Base-by-base conservation (phyloP, 1,140 invertebrate species). In the Apocrypta bakeri region DNA sequence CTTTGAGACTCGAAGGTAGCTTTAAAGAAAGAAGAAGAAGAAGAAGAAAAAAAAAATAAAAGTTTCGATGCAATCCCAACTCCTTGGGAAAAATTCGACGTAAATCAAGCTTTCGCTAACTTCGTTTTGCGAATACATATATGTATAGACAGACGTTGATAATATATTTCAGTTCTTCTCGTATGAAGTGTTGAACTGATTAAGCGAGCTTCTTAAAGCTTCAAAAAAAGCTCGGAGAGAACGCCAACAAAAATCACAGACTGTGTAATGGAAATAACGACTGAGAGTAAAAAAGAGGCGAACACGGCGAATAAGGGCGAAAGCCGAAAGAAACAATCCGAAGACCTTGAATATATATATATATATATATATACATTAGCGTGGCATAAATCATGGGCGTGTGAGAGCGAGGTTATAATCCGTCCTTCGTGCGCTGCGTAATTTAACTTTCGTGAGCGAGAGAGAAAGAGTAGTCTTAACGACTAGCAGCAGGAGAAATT, bases 401-500 rank as follows among this genome's bases (percentile, higher is more conserved):
- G 1, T 4, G 25, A 0, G 21, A 17, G 11, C 56, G 72, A 66
- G 79, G 76, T 84, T 80, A 84, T 84, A 84, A 86, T 86, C 82
- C 83, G 83, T 82, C 79, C 86, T 87, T 87, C 84, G 85, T 87
- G 85, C 84, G 84, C 83, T 87, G 85, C 83, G 84, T 85, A 87
- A 87, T 87, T 87, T 86, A 85, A 87, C 84, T 85, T 88, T 87
- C 85, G 87, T 84, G 87, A 73, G 86, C 84, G 48, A 56, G 48
- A 56, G 48, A 56, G 48, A 56, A 21, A 56, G 48, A 56, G 48
- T 48, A 56, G 48, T 56, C 48, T 56, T 56, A 56, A 56, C 48
- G 48, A 56, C 48, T 21, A 17, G 21, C 48, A 56, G 48, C 48
- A 56, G 48, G 48, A n/a, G 25, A n/a, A 86, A 85, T 87, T 85